Evolutionary conservation across 2,113 vertebrate genomes (phyloP), one percentile per base, ranked within the genome.

Genomic region (Pelecanoides urinatrix): DNA sequence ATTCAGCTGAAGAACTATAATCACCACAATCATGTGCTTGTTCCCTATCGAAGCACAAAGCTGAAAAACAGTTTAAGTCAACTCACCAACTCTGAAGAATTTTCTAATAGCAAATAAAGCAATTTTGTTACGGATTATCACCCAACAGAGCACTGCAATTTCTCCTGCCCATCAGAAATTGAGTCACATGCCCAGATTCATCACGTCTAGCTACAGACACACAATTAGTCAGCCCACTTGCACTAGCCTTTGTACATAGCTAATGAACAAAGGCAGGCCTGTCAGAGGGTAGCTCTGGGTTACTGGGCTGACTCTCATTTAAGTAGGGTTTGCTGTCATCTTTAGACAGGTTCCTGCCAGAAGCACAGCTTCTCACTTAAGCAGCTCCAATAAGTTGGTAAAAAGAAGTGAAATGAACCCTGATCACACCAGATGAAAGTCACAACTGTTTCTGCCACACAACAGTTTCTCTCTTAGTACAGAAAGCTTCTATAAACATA

Each of bases 11-110:
- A 66, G 34, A 87, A 68, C 49, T n/a, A 4, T 3, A 63, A 82
- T 23, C 23, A 16, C 42, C 52, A 70, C 85, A 74, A 59, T 29
- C 47, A 74, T 0, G 0, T 16, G 34, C 19, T 66, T 0, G 0
- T 4, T 75, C 27, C 34, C 30, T 16, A 25, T 3, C 0, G 0
- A 63, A 72, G 38, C 25, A 80, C 25, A 45, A 78, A 67, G 58
- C 27, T 38, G 18, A 45, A 50, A 45, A 82, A 2, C 21, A 55
- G 11, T 36, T 84, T 36, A 62, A 61, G 34, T 9, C 55, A 85
- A 59, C 38, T 63, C 12, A 7, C 47, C n/a, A 76, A 59, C 16
- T 10, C 53, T 40, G 18, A 52, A 53, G 38, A 53, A 26, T 27
- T 38, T 75, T n/a, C 19, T 16, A 74, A n/a, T 3, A 66, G 36